Conservation (phyloP, 2,888 invertebrate genomes). For the Polydrusus cervinus region DNA sequence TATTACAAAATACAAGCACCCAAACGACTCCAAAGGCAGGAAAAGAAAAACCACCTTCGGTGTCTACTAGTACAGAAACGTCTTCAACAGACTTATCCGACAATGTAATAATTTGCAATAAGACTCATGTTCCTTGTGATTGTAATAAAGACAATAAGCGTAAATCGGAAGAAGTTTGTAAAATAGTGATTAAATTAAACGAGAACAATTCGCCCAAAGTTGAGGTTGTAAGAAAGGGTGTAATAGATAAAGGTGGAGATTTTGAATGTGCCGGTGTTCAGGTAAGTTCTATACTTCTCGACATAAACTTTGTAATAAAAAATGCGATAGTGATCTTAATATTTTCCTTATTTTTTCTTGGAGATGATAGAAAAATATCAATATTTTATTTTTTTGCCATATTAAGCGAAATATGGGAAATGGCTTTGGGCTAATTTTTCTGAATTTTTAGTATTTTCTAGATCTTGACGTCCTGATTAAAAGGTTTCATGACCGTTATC, state of each 20-base stretch:
- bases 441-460: no score
- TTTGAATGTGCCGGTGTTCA: conserved; percentile 12
- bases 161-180: conserved; percentile 63
- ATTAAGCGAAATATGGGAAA: no score
- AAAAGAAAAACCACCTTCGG: conserved; percentile 31
- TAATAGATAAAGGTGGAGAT: conserved; percentile 37
- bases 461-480: no score
- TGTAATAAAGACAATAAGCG: conserved; percentile 56
- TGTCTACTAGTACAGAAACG: conserved; percentile 3
- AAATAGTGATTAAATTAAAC: conserved; percentile 67
- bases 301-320: background rate
- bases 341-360: no score
- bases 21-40: conserved; percentile 66
- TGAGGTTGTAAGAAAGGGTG: conserved; percentile 54
- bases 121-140: conserved; percentile 56
- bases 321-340: no score
- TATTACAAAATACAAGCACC: conserved; percentile 68
- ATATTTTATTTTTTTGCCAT: no score
- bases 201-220: conserved; percentile 63
- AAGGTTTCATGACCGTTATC: no score
- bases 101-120: conserved; percentile 42
- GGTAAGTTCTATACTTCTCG: conserved; percentile 7
- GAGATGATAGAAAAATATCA: no score
- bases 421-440: no score
- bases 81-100: background rate